Base-by-base conservation (phyloP, 2,797 vertebrate species). In the Loris lydekkerianus region DNA sequence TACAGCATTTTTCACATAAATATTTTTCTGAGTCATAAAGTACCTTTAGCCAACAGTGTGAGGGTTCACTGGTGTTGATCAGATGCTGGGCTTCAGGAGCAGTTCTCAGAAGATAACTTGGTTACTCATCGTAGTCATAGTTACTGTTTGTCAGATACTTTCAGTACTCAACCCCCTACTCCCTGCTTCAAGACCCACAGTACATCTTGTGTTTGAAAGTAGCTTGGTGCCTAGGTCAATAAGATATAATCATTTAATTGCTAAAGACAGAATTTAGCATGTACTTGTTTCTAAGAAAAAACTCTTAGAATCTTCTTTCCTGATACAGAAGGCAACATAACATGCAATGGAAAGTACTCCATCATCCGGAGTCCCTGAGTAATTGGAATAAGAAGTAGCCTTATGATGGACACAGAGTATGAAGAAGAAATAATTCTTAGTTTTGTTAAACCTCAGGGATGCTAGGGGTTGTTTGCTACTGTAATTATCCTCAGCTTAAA, bases 21-120 rank as follows among this genome's bases (percentile, higher is more conserved):
- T 15, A 67, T 94, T 91, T 90, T 60, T 17, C 61, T 69, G 49
- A 80, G 29, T 63, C 60, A 88, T 29, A 40, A 90, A 29, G 14
- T 86, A 40, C 58, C 53, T 53, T 46, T 65, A 65, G 56, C 53
- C 31, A 31, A 82, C 20, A 67, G 37, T 5, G 31, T 78, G 70
- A 13, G 9, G 40, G 31, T 49, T 86, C 85, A 31, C n/a, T 63
- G 53, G 40, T 37, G 17, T 21, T n/a, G 27, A 23, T 91, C 81
- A 87, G 40, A 53, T 10, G 43, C 0, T 2, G 46, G 31, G 46
- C 13, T 70, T 56, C 31, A 46, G 7, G 31, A 69, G 10, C 15
- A 29, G 11, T 69, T 91, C 76, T 75, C 73, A 58, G 53, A 63
- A 78, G 0, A 80, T 3, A 40, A 78, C 43, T 1, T 53, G 7